Evolutionary conservation across 2,888 invertebrate genomes (phyloP).

Genomic region (Hofmannophila pseudospretella): DNA sequence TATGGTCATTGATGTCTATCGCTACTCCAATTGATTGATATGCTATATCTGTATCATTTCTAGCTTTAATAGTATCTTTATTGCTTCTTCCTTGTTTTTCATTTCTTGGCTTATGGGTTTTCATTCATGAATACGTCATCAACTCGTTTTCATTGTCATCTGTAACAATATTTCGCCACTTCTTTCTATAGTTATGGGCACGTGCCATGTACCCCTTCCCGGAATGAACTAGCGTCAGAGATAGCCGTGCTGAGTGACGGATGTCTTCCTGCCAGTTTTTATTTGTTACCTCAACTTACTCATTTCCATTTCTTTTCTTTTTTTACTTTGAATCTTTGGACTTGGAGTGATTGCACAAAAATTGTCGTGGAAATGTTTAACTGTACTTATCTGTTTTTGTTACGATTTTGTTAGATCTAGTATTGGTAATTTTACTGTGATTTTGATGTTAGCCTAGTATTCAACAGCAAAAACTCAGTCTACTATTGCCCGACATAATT

Average conservation of each 20-base stretch:
- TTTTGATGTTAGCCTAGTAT: too few relatives aligned
- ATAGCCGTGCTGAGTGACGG: constrained; percentile 52
- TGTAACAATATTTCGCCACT: constrained; percentile 22
- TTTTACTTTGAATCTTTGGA: constrained; percentile 20
- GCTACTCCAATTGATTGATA: constrained; percentile 34
- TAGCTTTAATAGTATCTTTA: constrained; percentile 23
- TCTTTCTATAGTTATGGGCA: constrained; percentile 17
- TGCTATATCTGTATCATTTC: constrained; percentile 14
- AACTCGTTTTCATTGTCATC: constrained; percentile 29
- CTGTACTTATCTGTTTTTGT: constrained; percentile 22
- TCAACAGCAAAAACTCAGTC: too few relatives aligned
- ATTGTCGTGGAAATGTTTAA: constrained; percentile 20
- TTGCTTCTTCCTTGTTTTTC: constrained; percentile 20
- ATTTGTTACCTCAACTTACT: constrained; percentile 12
- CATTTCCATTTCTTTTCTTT: constrained; percentile 4
- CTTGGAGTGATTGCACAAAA: constrained; percentile 8
- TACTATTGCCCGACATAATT: too few relatives aligned
- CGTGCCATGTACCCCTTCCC: constrained; percentile 46
- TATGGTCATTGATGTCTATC: constrained; percentile 41
- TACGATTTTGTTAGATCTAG: too few relatives aligned
- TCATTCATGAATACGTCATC: constrained; percentile 24
- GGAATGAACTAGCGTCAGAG: constrained; percentile 49
- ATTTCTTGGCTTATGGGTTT: constrained; percentile 8
- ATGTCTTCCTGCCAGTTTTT: constrained; percentile 59
- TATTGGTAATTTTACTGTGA: too few relatives aligned